Conservation (phyloP, 2,797 vertebrate species). For the Salmo trutta region DNA sequence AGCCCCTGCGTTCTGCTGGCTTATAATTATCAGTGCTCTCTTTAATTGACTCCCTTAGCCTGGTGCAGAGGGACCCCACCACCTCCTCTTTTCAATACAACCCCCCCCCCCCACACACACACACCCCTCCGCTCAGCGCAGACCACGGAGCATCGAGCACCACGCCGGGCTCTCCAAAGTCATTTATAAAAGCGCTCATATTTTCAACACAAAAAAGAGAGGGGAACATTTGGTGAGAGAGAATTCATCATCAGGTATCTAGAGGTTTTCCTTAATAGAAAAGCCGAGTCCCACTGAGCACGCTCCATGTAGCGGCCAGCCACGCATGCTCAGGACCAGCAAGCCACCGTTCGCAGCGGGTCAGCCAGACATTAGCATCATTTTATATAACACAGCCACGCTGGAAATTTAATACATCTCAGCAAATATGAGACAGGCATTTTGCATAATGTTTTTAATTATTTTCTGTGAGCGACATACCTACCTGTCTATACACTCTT, state of each 20-base stretch:
- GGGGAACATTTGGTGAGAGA: conserved; percentile 99
- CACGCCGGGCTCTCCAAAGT: conserved; percentile 95
- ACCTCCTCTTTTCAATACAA: conserved; percentile 72
- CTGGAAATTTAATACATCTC: conserved; percentile 99
- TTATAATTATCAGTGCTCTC: conserved; percentile 90
- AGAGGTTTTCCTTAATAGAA: conserved; percentile 99
- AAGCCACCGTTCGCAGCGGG: conserved; percentile 97
- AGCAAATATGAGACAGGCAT: conserved; percentile 96
- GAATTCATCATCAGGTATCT: conserved; percentile 99
- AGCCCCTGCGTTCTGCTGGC: conserved; percentile 81
- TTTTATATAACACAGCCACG: conserved; percentile 98
- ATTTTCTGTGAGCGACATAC: conserved; percentile 62
- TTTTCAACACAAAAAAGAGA: conserved; percentile 85
- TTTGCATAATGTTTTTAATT: conserved; percentile 91
- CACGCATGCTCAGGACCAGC: conserved; percentile 98
- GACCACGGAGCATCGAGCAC: conserved; percentile 81
- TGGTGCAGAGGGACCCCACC: conserved; percentile 86
- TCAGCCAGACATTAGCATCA: conserved; percentile 97
- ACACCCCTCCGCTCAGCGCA: conserved; percentile 81
- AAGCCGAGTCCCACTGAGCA: conserved; percentile 99
- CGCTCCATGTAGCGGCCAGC: conserved; percentile 94
- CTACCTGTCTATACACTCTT: conserved; percentile 1
- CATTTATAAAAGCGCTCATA: conserved; percentile 98
- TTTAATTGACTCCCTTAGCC: conserved; percentile 91
- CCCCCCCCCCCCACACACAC: neutral